Conservation (phyloP, 2,888 invertebrate species). For the Thelaira solivaga region DNA sequence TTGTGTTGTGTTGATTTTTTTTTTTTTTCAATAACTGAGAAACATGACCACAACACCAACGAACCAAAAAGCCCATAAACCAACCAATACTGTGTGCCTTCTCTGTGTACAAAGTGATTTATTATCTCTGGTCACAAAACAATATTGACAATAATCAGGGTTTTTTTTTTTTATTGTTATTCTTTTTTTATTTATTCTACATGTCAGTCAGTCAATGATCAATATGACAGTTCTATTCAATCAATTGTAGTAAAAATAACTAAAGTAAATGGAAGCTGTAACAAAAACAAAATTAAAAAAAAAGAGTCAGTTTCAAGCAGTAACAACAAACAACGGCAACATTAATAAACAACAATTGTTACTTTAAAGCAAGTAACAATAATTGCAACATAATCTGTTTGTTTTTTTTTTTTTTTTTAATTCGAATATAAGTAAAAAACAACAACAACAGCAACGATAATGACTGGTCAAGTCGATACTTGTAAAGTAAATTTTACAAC, state of each 20-base stretch:
- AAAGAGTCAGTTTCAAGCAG: conserved; percentile 13
- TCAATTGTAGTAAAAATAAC: conserved; percentile 25
- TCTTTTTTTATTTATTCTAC: too few relatives aligned
- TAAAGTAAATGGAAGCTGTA: conserved; percentile 34
- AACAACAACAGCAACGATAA: background rate
- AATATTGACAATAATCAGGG: conserved; percentile 3
- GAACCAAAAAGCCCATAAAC: background rate
- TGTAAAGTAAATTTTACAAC: conserved; percentile 7
- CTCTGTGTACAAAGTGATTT: conserved; percentile 31
- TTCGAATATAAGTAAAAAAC: too few relatives aligned
- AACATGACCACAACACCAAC: background rate
- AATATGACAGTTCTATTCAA: conserved; percentile 56
- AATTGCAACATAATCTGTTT: conserved; percentile 49
- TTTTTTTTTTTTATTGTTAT: conserved; percentile 2
- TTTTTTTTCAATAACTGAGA: background rate
- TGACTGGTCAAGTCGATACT: conserved; percentile 39
- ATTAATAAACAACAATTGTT: conserved; percentile 9
- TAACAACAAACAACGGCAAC: background rate
- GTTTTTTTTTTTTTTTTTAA: too few relatives aligned
- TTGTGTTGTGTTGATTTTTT: background rate
- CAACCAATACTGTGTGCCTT: conserved; percentile 3
- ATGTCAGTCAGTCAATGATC: conserved; percentile 45
- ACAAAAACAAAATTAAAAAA: conserved; percentile 4
- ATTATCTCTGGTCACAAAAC: conserved; percentile 23
- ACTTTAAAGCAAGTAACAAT: conserved; percentile 21